Conservation (phyloP, 2,113 vertebrate genomes). For the Triplophysa tibetana region DNA sequence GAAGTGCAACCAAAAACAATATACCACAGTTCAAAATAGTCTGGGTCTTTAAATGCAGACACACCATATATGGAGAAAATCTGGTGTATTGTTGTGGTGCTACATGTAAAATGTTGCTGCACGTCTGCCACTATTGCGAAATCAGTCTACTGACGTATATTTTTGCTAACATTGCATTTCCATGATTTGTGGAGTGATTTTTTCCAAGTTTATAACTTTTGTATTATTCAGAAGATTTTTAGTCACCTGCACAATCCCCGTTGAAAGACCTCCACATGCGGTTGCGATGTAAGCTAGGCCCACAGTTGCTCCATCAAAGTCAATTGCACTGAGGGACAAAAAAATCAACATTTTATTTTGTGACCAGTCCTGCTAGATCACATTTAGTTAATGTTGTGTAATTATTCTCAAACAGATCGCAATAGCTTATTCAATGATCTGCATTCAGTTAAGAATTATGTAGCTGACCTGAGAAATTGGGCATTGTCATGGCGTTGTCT, state of each 20-base stretch:
- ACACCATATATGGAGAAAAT: not conserved
- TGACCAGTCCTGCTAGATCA: not conserved
- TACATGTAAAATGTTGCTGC: not conserved
- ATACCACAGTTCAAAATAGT: not conserved
- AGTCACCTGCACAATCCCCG: constrained; percentile 74
- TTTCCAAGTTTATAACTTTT: not conserved
- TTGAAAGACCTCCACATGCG: constrained; percentile 69
- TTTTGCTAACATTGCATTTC: not conserved
- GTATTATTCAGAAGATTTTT: not conserved
- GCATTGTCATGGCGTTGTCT: constrained; percentile 82
- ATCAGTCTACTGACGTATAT: not conserved
- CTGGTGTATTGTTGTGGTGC: not conserved
- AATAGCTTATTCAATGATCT: not conserved
- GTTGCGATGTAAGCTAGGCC: constrained; percentile 76
- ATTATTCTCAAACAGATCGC: not conserved
- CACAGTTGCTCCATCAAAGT: constrained; percentile 74
- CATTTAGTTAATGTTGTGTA: not conserved
- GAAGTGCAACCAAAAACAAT: not conserved
- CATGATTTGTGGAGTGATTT: not conserved
- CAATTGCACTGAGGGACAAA: constrained; percentile 65
- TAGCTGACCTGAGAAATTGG: constrained; percentile 84
- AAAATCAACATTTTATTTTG: constrained; percentile 22
- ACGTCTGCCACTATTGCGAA: not conserved
- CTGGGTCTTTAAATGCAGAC: not conserved
- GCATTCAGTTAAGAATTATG: not conserved